A percentile compares a stretch with the other conserved stretches of the same genome.
These are phyloP conservation scores for Perizoma affinitatum DNA, from an alignment of 2,888 invertebrate species.

Conservation along the genomic window DNA sequence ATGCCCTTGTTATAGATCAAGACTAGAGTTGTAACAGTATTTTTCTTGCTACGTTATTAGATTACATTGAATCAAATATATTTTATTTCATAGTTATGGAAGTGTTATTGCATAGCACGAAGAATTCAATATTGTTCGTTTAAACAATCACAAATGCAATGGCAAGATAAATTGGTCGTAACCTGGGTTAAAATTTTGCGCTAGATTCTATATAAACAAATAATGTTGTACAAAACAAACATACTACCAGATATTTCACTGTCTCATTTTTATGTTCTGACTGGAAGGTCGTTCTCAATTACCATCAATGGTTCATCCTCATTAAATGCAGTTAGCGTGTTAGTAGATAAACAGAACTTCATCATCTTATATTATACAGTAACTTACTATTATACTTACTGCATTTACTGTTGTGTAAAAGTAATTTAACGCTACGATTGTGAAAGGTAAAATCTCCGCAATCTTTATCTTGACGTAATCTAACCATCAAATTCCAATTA, in stretches of 20 bases:
- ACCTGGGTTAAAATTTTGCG: too few relatives aligned
- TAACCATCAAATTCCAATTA: conserved; percentile 2
- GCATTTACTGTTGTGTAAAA: conserved; percentile 19
- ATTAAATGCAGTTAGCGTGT: conserved; percentile 28
- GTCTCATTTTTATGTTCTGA: conserved; percentile 2
- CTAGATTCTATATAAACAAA: too few relatives aligned
- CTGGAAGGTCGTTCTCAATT: conserved; percentile 38
- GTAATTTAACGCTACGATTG: conserved; percentile 16
- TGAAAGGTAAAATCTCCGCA: conserved; percentile 12
- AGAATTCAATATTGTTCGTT: too few relatives aligned
- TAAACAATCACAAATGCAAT: too few relatives aligned
- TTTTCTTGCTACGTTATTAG: too few relatives aligned
- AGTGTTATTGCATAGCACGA: too few relatives aligned
- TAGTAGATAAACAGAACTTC: conserved; percentile 20
- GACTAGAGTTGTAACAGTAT: neutral
- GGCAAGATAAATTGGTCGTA: too few relatives aligned
- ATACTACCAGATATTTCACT: too few relatives aligned
- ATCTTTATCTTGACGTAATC: conserved; percentile 6
- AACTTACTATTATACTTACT: neutral
- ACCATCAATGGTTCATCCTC: conserved; percentile 43
- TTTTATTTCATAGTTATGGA: too few relatives aligned
- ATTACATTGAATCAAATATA: too few relatives aligned
- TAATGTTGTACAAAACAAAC: too few relatives aligned
- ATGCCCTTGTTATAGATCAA: conserved; percentile 16
- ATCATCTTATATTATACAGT: conserved; percentile 8